phyloP scores from a whole-genome alignment of 2,113 vertebrate species.

The Melierax canorus region DNA sequence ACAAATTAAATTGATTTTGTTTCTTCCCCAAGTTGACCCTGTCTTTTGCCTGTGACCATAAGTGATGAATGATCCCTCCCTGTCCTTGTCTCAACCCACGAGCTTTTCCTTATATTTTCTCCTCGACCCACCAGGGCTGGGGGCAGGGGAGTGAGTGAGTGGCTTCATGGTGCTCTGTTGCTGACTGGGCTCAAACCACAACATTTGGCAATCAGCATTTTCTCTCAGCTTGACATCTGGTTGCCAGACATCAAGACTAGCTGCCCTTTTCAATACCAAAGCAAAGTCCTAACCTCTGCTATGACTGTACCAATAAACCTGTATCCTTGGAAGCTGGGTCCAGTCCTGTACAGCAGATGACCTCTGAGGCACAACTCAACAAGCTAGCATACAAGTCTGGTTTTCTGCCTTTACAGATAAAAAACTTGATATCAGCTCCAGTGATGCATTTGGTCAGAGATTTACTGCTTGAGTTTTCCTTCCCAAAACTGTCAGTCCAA shows the following conservation, averaged over 20 bases:
- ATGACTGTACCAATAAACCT: not conserved
- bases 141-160: too few species aligned
- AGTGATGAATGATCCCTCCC: too few species aligned
- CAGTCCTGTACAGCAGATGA: not conserved
- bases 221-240: not conserved
- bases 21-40: too few species aligned
- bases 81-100: too few species aligned
- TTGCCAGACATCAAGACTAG: not conserved
- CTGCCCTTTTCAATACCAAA: not conserved
- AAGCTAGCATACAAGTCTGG: not conserved
- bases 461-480: not conserved
- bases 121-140: too few species aligned
- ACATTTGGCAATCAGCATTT: not conserved
- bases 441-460: not conserved
- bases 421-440: not conserved
- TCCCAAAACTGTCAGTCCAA: not conserved
- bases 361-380: not conserved
- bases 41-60: too few species aligned
- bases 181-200: too few species aligned
- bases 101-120: too few species aligned
- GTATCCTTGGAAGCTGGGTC: not conserved
- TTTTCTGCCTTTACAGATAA: not conserved
- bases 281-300: not conserved
- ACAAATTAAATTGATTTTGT: too few species aligned
- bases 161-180: too few species aligned